A percentile compares a stretch with the other conserved stretches of the same genome.
Evolutionary conservation across 2,113 vertebrate genomes (phyloP).

Genomic region (Odontophorus gujanensis): DNA sequence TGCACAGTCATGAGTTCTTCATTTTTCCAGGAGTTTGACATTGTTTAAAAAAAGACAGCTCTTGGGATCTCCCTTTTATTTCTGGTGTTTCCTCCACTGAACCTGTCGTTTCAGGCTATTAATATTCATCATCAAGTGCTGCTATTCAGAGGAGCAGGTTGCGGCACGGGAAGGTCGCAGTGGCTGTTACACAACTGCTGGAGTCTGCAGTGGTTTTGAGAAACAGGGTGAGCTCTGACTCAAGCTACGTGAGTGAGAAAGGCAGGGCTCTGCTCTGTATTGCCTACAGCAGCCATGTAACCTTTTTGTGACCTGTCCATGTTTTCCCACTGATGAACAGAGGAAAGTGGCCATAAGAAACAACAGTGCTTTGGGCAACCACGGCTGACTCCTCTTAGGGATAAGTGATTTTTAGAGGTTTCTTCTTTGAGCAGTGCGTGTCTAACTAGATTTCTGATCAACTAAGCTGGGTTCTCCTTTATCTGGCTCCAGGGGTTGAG

Average conservation of each 20-base stretch:
- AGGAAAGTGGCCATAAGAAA: not conserved
- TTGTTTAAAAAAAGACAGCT: not conserved
- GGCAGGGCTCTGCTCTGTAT: not conserved
- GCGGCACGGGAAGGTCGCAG: accelerated
- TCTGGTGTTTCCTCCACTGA: not conserved
- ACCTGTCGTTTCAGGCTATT: not conserved
- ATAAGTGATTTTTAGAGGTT: not conserved
- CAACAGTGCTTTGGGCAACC: not conserved
- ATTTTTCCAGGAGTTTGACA: not conserved
- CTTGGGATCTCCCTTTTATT: not conserved
- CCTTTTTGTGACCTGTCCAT: not conserved
- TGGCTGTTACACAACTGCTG: accelerated
- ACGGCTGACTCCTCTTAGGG: not conserved
- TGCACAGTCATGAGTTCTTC: not conserved
- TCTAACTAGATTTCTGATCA: not conserved
- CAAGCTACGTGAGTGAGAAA: accelerated
- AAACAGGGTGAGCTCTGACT: not conserved
- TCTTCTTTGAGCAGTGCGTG: not conserved
- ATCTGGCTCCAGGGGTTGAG: not conserved
- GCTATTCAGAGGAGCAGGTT: not conserved
- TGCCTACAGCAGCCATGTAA: not conserved
- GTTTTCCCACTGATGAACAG: not conserved
- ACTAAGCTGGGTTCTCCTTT: not conserved
- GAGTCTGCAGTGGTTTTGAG: accelerated
- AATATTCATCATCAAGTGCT: not conserved